Conservation (phyloP, 2,797 vertebrate genomes). For the Carapus acus region DNA sequence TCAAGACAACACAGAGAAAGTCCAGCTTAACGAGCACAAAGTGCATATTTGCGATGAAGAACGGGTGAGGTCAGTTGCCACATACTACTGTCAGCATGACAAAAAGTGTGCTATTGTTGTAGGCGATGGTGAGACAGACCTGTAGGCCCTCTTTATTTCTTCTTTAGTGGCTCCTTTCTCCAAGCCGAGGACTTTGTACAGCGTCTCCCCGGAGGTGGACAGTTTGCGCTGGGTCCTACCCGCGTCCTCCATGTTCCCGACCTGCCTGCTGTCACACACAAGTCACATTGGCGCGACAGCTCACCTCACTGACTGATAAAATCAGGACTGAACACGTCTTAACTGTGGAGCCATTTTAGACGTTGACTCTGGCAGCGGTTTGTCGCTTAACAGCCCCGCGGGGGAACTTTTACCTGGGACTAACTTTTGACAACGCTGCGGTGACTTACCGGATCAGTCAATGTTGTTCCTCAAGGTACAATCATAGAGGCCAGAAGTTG, state of each 20-base stretch:
- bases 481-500: slow-evolving; percentile 34
- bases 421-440: background rate
- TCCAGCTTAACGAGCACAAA: too few species aligned
- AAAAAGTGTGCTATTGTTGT: too few species aligned
- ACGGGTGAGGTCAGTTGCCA: too few species aligned
- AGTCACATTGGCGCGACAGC: background rate
- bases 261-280: slow-evolving; percentile 26
- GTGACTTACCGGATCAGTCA: slow-evolving; percentile 21
- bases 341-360: too few species aligned
- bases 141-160: slow-evolving; percentile 87
- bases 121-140: slow-evolving; percentile 63
- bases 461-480: slow-evolving; percentile 10
- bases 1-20: too few species aligned
- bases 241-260: slow-evolving; percentile 73
- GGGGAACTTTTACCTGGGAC: background rate
- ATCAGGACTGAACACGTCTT: background rate
- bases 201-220: slow-evolving; percentile 78
- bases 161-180: slow-evolving; percentile 81
- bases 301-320: rapidly evolving
- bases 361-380: background rate
- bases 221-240: slow-evolving; percentile 71
- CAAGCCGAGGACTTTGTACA: slow-evolving; percentile 81
- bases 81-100: too few species aligned
- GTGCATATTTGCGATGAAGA: too few species aligned
- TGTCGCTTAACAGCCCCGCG: background rate